phyloP scores from a whole-genome alignment of 1,140 invertebrate genomes.

The Cheumatopsyche charites region DNA sequence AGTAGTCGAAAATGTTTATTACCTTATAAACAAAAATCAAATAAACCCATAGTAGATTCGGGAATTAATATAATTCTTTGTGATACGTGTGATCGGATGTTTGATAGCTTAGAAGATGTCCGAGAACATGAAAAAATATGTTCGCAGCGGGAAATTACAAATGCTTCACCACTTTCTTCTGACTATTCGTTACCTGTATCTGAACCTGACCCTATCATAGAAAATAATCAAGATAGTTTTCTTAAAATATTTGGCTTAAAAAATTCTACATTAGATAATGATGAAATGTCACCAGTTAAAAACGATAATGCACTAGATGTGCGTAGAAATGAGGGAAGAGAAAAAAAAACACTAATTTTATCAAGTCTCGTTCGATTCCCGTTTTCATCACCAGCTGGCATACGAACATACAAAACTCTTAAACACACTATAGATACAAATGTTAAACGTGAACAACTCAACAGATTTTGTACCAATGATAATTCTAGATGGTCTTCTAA shows the following conservation, averaged over 20 bases:
- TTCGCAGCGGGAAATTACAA: slow-evolving; percentile 23
- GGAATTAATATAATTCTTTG: slow-evolving; percentile 73
- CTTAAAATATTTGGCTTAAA: slow-evolving; percentile 33
- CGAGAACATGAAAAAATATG: slow-evolving; percentile 58
- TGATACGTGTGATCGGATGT: slow-evolving; percentile 72
- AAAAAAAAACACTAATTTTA: slow-evolving; percentile 20
- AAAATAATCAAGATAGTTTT: slow-evolving; percentile 36
- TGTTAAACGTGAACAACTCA: slow-evolving; percentile 50
- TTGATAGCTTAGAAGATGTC: slow-evolving; percentile 56
- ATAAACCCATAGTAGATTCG: slow-evolving; percentile 57
- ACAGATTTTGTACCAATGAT: slow-evolving; percentile 54
- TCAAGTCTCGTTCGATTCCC: slow-evolving; percentile 50
- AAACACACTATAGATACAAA: not conserved
- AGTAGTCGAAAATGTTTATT: slow-evolving; percentile 40
- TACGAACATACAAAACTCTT: slow-evolving; percentile 52
- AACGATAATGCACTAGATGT: not conserved
- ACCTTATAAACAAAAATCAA: slow-evolving; percentile 27
- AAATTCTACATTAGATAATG: not conserved
- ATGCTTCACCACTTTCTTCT: not conserved
- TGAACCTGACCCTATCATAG: slow-evolving; percentile 18
- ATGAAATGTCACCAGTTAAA: not conserved
- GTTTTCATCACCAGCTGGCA: slow-evolving; percentile 59
- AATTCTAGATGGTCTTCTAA: slow-evolving; percentile 51
- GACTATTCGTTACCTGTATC: not conserved
- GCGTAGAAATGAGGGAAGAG: slow-evolving; percentile 5